phyloP scores from a whole-genome alignment of 2,888 invertebrate genomes.

The Hemaris fuciformis region DNA sequence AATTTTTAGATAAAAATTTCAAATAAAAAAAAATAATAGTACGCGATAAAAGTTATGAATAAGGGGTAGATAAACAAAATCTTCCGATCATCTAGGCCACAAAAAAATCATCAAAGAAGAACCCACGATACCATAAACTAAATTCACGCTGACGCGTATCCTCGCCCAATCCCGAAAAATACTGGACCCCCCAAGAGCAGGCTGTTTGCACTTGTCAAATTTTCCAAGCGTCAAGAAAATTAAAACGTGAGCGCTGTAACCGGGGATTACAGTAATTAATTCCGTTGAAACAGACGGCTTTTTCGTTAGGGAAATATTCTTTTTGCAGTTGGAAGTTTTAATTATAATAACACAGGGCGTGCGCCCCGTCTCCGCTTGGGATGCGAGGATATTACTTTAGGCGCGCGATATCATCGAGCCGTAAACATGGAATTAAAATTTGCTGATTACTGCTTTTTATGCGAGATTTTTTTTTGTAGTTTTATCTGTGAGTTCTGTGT shows the following conservation, averaged over 20 bases:
- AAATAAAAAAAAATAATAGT: no score
- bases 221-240: conserved; percentile 8
- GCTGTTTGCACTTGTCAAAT: conserved; percentile 3
- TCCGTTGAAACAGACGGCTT: conserved; percentile 4
- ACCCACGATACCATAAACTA: no score
- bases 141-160: no score
- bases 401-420: not conserved
- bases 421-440: not conserved
- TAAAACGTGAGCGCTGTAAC: conserved; percentile 3
- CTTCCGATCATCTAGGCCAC: no score
- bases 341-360: conserved; percentile 1
- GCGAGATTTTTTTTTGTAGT: no score
- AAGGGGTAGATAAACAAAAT: no score
- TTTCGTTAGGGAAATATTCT: conserved; percentile 3
- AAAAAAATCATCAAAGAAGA: no score
- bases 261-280: conserved; percentile 8
- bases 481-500: no score
- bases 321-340: conserved; percentile 3
- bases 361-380: not conserved
- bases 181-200: not conserved
- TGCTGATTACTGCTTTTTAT: no score
- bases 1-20: no score
- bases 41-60: no score
- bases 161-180: not conserved
- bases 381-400: not conserved